Evolutionary conservation across 2,888 invertebrate genomes (phyloP), one percentile per base, ranked within the genome.

Genomic region (Carterocephalus palaemon): DNA sequence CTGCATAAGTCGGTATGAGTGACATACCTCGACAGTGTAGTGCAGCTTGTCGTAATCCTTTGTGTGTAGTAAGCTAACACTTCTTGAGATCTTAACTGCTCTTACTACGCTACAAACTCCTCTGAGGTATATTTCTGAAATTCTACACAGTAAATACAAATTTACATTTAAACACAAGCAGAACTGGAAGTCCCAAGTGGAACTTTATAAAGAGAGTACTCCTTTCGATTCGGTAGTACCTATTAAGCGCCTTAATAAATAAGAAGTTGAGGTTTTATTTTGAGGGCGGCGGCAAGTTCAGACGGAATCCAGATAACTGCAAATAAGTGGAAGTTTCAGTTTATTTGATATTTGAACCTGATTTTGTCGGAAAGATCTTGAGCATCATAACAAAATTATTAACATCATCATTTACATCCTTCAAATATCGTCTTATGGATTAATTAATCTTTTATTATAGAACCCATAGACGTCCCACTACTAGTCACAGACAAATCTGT

Each of bases 1-100:
- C n/a, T n/a, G n/a, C n/a, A n/a, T n/a, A n/a, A n/a, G n/a, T n/a
- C n/a, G n/a, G n/a, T n/a, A n/a, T n/a, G n/a, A 20, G 29, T 26
- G 36, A 43, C 43, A 36, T 36, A 36, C 34, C 36, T 34, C 8
- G 33, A 4, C 7, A 15, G 28, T 22, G 26, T 29, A 10, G 9
- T 15, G 20, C 43, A 22, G 43, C 29, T 43, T 29, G 34, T 22
- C 22, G n/a, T 39, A 39, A 39, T 39, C 39, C 34, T 26, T 23
- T 34, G 31, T 40, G n/a, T n/a, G n/a, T n/a, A n/a, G n/a, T n/a
- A n/a, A 31, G 29, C 22, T 22, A 28, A n/a, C 13, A 34, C 22
- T 23, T 16, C 40, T 23, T 10, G 17, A 40, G 28, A 43, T 43
- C 43, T 34, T 43, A 40, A 42, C 34, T 42, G 16, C 19, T 15